Conservation (phyloP, 2,113 vertebrate species). For the Percopsis transmontana region DNA sequence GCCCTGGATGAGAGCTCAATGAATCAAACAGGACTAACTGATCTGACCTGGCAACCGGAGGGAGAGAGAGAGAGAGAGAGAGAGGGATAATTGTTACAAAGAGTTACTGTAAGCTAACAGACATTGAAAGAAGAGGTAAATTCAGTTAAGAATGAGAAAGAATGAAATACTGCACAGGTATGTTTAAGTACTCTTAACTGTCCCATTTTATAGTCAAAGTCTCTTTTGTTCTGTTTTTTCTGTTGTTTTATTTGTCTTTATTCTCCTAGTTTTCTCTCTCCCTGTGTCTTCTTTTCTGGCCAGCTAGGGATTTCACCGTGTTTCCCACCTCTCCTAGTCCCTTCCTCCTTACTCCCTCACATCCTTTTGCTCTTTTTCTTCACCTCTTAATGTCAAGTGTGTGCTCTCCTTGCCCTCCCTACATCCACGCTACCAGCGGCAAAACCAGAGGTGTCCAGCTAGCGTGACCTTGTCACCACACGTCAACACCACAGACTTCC, state of each 20-base stretch:
- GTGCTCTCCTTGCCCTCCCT: slow-evolving; percentile 1
- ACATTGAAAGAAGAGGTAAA: slow-evolving; percentile 2
- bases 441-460: slow-evolving; percentile 12
- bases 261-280: not conserved
- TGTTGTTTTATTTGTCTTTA: not conserved
- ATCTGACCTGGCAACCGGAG: slow-evolving; percentile 49
- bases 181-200: no score
- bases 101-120: not conserved
- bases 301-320: not conserved
- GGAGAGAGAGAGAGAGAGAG: not conserved
- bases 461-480: slow-evolving; percentile 18
- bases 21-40: slow-evolving; percentile 62
- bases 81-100: not conserved
- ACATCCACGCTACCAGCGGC: not conserved
- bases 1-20: slow-evolving; percentile 57
- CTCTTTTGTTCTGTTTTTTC: not conserved
- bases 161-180: no score
- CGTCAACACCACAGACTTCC: slow-evolving; percentile 21
- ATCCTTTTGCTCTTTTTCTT: not conserved
- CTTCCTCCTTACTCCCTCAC: not conserved
- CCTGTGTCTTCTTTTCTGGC: not conserved
- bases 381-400: not conserved
- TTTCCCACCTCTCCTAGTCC: not conserved
- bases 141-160: not conserved
- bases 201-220: not conserved